A percentile compares a stretch with the other conserved stretches of the same genome.
Conservation (phyloP, 92 coral and sea anemone genomes). For the Blastomussa wellsi region DNA sequence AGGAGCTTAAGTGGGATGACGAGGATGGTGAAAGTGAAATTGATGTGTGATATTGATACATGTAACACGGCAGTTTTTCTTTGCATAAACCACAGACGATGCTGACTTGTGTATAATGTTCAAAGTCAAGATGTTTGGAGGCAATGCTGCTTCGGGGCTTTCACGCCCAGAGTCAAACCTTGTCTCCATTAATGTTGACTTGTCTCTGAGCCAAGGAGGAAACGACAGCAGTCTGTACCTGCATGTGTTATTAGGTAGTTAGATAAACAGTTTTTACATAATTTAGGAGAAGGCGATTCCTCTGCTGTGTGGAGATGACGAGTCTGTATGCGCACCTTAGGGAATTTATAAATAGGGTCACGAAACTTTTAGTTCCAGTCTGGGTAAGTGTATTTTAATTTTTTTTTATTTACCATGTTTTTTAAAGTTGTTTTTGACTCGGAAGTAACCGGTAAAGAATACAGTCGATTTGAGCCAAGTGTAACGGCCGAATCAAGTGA, state of each 20-base stretch:
- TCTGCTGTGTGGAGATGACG: too few relatives aligned
- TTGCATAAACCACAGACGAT: not conserved
- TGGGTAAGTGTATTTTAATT: too few relatives aligned
- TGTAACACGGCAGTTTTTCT: not conserved
- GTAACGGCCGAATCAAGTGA: not conserved
- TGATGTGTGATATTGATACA: conserved; percentile 40
- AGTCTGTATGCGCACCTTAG: not conserved
- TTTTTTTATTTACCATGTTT: too few relatives aligned
- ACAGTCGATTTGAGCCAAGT: too few relatives aligned
- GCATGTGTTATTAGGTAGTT: not conserved
- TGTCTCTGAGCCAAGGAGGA: not conserved
- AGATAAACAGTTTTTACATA: not conserved
- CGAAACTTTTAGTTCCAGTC: too few relatives aligned
- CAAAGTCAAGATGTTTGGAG: not conserved
- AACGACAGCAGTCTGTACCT: not conserved
- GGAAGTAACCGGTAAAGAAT: too few relatives aligned
- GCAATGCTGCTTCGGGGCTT: not conserved
- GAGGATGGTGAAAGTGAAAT: conserved; percentile 72
- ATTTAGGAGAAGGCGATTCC: not conserved
- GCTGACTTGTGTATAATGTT: not conserved
- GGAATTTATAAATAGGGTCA: not conserved
- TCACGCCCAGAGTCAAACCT: not conserved
- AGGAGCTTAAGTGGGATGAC: conserved; percentile 84
- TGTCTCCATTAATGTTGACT: not conserved
- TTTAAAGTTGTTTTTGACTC: too few relatives aligned